phyloP scores from a whole-genome alignment of 2,888 invertebrate species.

The Acholoe squamosa region DNA sequence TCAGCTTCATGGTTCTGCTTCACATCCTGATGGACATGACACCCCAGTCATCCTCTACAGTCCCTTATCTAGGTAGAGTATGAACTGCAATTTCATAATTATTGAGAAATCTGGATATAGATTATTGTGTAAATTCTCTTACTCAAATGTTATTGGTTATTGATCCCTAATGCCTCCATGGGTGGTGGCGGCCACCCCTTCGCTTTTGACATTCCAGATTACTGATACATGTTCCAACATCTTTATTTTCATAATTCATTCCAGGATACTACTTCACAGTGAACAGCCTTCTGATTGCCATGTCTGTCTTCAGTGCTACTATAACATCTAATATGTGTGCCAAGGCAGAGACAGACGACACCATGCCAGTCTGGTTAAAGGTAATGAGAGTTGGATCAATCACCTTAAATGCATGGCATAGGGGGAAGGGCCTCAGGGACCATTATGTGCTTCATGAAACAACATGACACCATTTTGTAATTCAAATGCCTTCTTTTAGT shows the following conservation, averaged over 20 bases:
- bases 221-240: no score
- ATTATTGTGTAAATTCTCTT: no score
- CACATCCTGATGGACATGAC: constrained; percentile 18
- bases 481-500: no score
- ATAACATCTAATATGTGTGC: neutral
- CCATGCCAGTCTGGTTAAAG: neutral
- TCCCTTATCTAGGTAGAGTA: neutral
- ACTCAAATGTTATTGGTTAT: no score
- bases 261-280: neutral
- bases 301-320: constrained; percentile 6
- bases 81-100: no score
- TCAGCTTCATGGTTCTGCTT: constrained; percentile 10
- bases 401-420: neutral
- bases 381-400: neutral
- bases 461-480: no score
- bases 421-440: neutral
- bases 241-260: no score
- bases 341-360: neutral
- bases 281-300: neutral
- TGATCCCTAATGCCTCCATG: no score
- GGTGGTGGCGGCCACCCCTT: no score
- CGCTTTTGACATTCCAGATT: no score
- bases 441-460: no score
- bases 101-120: no score
- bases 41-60: neutral